A percentile compares a stretch with the other conserved stretches of the same genome.
These are phyloP conservation scores for Anagrus nilaparvatae DNA, from an alignment of 1,140 invertebrate species.

Conservation along the genomic window DNA sequence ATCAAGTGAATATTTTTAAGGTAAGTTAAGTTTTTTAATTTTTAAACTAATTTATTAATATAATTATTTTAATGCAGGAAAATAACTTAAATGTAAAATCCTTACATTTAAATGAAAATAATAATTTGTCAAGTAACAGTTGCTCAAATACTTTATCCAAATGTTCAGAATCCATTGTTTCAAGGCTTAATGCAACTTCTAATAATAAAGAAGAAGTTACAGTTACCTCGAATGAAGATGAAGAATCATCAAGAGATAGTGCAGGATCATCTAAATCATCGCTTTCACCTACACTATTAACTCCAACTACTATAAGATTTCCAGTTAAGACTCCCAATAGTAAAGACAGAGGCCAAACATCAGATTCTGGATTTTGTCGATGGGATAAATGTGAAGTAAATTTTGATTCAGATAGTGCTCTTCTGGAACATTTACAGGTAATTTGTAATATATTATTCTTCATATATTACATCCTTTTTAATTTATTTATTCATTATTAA, in stretches of 20 bases:
- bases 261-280: constrained; percentile 28
- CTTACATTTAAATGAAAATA: too few species aligned
- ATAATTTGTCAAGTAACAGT: too few species aligned
- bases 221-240: constrained; percentile 31
- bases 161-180: too few species aligned
- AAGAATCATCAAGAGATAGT: constrained; percentile 31
- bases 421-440: constrained; percentile 84
- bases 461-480: constrained; percentile 11
- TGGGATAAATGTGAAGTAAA: constrained; percentile 76
- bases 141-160: too few species aligned
- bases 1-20: too few species aligned
- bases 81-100: too few species aligned
- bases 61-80: too few species aligned
- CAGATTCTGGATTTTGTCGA: constrained; percentile 55
- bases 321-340: constrained; percentile 46
- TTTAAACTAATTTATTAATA: too few species aligned
- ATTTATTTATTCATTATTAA: too few species aligned
- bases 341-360: constrained; percentile 32
- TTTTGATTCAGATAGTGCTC: constrained; percentile 65
- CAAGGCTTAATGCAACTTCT: too few species aligned
- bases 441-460: constrained; percentile 14
- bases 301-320: constrained; percentile 68
- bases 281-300: constrained; percentile 55
- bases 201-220: too few species aligned
- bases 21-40: too few species aligned